Conservation (phyloP, 2,888 invertebrate species). For the Conomelus anceps region DNA sequence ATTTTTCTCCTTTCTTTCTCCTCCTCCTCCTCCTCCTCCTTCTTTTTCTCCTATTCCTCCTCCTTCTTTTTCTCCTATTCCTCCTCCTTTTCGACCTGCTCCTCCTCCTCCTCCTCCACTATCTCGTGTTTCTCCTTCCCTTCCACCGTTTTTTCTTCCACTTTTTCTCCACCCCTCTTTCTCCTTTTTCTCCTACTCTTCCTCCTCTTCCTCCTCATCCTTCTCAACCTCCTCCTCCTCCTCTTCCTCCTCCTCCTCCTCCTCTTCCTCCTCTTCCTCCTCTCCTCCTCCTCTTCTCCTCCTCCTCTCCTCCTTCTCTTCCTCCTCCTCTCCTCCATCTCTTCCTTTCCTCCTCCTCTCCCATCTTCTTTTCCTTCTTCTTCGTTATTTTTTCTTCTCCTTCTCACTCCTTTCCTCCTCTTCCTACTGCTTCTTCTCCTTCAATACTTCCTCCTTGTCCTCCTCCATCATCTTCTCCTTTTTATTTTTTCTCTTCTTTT, state of each 20-base stretch:
- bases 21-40: not conserved
- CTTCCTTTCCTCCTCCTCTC: not conserved
- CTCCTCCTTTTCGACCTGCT: not conserved
- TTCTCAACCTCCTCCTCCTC: not conserved
- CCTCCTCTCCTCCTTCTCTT: too few relatives aligned
- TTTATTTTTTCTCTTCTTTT: not conserved
- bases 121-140: not conserved
- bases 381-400: not conserved
- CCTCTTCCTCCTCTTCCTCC: not conserved
- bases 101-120: not conserved
- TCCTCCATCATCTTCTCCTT: not conserved
- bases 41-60: not conserved
- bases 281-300: not conserved
- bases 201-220: not conserved
- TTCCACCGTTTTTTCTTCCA: not conserved
- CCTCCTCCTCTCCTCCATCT: not conserved
- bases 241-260: not conserved
- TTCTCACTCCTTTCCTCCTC: not conserved
- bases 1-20: too few relatives aligned
- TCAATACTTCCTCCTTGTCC: not conserved
- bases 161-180: too few relatives aligned
- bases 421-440: not conserved
- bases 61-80: not conserved
- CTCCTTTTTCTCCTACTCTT: not conserved
- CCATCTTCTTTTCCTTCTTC: not conserved